Evolutionary conservation across 2,113 vertebrate genomes (phyloP), one percentile per base, ranked within the genome.

Genomic region (Tamias sibiricus): DNA sequence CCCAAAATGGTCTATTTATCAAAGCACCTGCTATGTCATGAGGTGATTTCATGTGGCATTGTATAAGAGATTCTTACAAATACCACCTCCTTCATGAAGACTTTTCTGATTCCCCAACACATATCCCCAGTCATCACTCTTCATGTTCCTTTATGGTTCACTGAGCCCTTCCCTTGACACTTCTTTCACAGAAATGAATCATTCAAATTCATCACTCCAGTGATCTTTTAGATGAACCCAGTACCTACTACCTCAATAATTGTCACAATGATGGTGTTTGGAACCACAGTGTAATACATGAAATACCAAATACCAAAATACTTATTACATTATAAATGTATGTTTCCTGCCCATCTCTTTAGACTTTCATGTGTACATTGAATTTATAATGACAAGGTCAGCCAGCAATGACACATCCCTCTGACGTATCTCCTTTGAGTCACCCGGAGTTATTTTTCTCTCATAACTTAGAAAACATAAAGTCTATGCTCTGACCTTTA

Each of bases 381-480:
- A 91, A 91, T 49, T 28, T 77, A 74, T 16, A 93, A 26, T n/a
- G 14, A 84, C 10, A 74, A 57, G 22, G 11, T 20, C 91, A 20
- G 20, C 79, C 35, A 91, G 2, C 1, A 37, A 8, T 30, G 59
- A 68, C 8, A 8, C 17, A 66, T 80, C 52, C 44, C 30, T 54
- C 77, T 37, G 57, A 97, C 87, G 2, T 44, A 69, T 79, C 35
- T 82, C 52, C 47, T 84, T 84, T 59, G 17, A 54, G 17, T 47
- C 49, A 74, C 42, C 68, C 10, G 6, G 49, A 94, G 83, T 94
- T 93, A 71, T 49, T 91, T 52, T 86, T 47, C 28, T 66, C 28
- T 85, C 52, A 88, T 68, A 80, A 77, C 30, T n/a, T 52, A 94
- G 28, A 88, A 87, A 37, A 68, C 72, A 37, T 96, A 44, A 95